A percentile compares a stretch with the other conserved stretches of the same genome.
Conservation (phyloP, 2,888 invertebrate species). For the Neoaliturus tenellus region DNA sequence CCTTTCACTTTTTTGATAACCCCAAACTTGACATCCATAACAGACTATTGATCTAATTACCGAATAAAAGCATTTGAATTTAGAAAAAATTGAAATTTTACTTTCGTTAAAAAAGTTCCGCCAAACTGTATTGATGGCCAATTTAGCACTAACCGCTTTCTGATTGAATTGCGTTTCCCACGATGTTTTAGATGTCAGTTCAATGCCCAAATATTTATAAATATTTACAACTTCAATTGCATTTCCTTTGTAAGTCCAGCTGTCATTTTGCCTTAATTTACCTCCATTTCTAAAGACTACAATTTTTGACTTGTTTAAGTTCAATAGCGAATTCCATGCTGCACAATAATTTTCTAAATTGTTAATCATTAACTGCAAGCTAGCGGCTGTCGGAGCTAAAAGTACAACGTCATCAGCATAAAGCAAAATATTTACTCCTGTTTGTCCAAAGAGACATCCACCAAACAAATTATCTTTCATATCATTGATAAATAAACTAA, state of each 20-base stretch:
- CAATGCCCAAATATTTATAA: slow-evolving; percentile 42
- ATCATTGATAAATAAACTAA: slow-evolving; percentile 36
- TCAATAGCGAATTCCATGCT: slow-evolving; percentile 55
- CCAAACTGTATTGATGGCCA: neutral
- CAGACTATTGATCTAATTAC: neutral
- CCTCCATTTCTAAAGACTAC: slow-evolving; percentile 57
- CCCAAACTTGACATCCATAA: slow-evolving; percentile 37
- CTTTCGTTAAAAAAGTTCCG: neutral
- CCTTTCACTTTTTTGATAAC: neutral
- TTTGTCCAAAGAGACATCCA: slow-evolving; percentile 36
- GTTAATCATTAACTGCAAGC: slow-evolving; percentile 55
- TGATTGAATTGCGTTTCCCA: slow-evolving; percentile 18
- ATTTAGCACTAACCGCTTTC: neutral
- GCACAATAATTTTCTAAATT: slow-evolving; percentile 53
- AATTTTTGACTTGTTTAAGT: slow-evolving; percentile 55
- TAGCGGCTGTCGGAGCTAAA: slow-evolving; percentile 34
- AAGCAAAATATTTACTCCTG: slow-evolving; percentile 36
- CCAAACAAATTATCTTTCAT: slow-evolving; percentile 41
- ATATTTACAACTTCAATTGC: slow-evolving; percentile 45
- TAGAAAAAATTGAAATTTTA: neutral
- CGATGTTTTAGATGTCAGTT: neutral
- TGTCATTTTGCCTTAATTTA: slow-evolving; percentile 17
- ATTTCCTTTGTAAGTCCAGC: slow-evolving; percentile 24
- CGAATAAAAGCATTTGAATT: neutral
- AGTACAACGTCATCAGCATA: slow-evolving; percentile 57